phyloP scores from a whole-genome alignment of 2,797 vertebrate species.

The Pantherophis alleghaniensis region DNA sequence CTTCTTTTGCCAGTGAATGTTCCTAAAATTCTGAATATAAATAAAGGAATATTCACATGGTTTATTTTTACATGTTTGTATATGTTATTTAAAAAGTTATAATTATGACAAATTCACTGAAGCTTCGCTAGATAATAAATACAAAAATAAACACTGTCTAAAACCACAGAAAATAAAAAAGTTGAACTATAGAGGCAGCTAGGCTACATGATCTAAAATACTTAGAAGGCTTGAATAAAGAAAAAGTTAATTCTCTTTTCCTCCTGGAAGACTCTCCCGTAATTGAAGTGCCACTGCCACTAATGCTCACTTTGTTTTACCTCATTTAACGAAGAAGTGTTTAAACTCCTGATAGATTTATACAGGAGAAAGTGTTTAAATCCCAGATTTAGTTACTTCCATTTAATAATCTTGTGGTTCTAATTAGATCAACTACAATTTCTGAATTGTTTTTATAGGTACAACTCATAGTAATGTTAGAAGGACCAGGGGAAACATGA shows the following conservation, averaged over 20 bases:
- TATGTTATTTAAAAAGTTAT: neutral
- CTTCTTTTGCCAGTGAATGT: neutral
- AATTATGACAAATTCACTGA: neutral
- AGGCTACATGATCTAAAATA: neutral
- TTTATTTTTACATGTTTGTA: neutral
- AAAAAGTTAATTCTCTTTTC: neutral
- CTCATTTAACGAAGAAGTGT: neutral
- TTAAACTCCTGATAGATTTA: neutral
- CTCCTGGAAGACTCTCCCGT: neutral
- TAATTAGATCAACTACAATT: neutral
- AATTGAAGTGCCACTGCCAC: neutral
- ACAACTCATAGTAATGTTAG: neutral
- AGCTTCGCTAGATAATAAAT: neutral
- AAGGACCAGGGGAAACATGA: neutral
- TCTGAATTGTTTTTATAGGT: neutral
- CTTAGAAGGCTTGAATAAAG: neutral
- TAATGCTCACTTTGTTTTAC: neutral
- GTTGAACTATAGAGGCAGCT: neutral
- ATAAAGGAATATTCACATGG: neutral
- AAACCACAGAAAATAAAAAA: neutral
- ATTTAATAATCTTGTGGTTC: neutral
- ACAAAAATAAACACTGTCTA: neutral
- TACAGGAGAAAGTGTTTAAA: neutral
- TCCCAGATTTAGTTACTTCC: neutral
- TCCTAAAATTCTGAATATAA: neutral